Evolutionary conservation across 2,797 vertebrate species (phyloP), one percentile per base, ranked within the genome.

Genomic region (Acropternis orthonyx): DNA sequence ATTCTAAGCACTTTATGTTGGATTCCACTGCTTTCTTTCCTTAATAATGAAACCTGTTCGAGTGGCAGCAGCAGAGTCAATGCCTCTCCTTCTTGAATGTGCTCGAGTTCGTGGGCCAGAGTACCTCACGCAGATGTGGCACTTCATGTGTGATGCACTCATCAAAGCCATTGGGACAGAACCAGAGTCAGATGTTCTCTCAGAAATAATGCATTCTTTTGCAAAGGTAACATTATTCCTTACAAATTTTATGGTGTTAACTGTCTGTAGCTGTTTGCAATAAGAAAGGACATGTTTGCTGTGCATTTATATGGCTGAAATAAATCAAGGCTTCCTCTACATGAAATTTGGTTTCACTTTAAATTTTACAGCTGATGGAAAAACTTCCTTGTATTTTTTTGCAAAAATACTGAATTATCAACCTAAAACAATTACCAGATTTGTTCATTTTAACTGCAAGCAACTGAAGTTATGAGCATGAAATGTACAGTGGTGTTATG

Each of bases 121-220:
- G 68, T 99, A 99, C 81, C 99, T 99, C 83, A 99, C 99, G 0
- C 99, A 99, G 97, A 99, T 99, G 99, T 99, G 99, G 99, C 99
- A 99, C 97, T 99, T 99, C 96, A 99, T 99, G 99, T 99, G 99
- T 52, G 99, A 99, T 51, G 99, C 99, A 0, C 98, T 99, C 75
- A 99, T 99, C 97, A 99, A 99, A 97, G 98, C 99, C 83, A 99
- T 99, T 54, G 99, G 99, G 69, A 99, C 99, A 0, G 99, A 99
- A 85, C 99, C 99, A 1, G 99, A 99, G 95, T 99, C 99, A 0
- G 99, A 99, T 44, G 99, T 99, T 92, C 98, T 99, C 51, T 99
- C 99, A 2, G 99, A 99, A 97, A 99, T 99, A 93, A 99, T 99
- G 99, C 99, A 99, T 96, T 99, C 99, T 18, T 99, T 99, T 81